Evolutionary conservation across 2,113 vertebrate genomes (phyloP), one percentile per base, ranked within the genome.

Genomic region (Elaphurus davidianus): DNA sequence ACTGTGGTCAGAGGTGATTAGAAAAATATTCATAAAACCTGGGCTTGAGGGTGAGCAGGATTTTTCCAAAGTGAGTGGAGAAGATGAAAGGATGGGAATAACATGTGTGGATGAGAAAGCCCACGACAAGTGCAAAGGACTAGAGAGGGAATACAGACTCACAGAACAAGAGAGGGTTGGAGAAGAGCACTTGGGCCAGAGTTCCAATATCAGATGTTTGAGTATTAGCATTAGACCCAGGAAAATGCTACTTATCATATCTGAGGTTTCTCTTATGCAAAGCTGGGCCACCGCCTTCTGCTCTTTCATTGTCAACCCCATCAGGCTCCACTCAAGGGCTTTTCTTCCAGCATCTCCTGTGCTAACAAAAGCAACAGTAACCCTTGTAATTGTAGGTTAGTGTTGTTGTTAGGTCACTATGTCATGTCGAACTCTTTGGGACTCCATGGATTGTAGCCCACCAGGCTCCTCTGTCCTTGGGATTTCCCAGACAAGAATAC

Each of bases 21-120:
- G 52, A 89, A 96, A 96, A 94, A 54, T 71, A 88, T 88, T 88
- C 40, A 62, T 43, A 91, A 97, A 96, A 93, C 13, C 50, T n/a
- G 11, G 40, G 47, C 54, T 87, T 90, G 52, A 67, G 28, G 43
- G 79, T 71, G 47, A 83, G 28, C 21, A 85, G 33, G 12, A 83
- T 83, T 88, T 94, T 87, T 76, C 59, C 88, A 92, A 87, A 47
- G 11, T 25, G 10, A 92, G 7, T 81, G 2, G 40, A 84, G 47
- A 90, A 94, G 93, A 96, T 93, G 76, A 95, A 93, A 97, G 82
- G 55, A 71, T 59, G 40, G 40, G 19, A 36, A 36, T 71, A 78
- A 92, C 33, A 86, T 10, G 19, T 7, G 71, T 17, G 82, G 43
- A 52, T 52, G 36, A 87, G 76, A 93, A 76, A 36, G 30, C 5